Conservation (phyloP, 2,113 vertebrate species). For the Lichenostomus cassidix region DNA sequence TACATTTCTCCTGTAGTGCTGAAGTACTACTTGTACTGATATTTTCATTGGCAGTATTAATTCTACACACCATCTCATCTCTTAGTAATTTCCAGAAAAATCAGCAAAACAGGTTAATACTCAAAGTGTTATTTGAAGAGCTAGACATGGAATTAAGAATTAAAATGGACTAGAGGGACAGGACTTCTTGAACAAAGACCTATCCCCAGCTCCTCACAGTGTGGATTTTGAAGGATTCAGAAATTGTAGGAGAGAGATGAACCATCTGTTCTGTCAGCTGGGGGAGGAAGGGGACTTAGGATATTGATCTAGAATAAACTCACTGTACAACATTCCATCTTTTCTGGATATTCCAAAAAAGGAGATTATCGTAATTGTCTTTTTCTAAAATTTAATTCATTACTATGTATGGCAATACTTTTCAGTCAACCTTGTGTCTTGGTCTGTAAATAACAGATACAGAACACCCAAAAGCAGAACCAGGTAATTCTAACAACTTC, state of each 20-base stretch:
- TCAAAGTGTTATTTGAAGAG: neutral
- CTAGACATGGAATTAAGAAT: neutral
- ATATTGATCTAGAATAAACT: conserved; percentile 13
- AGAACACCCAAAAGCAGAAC: neutral
- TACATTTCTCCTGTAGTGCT: neutral
- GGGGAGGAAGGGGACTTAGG: neutral
- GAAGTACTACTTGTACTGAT: neutral
- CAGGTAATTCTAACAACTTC: neutral
- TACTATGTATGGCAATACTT: neutral
- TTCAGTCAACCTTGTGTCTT: neutral
- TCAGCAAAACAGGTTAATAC: neutral
- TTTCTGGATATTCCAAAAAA: neutral
- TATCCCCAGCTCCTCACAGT: neutral
- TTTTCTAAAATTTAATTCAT: neutral
- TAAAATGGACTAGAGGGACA: neutral
- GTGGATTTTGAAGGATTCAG: neutral
- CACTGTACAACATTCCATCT: neutral
- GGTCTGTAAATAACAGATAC: neutral
- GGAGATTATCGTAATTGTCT: neutral
- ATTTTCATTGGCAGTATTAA: neutral
- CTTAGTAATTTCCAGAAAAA: neutral
- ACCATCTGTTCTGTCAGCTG: conserved; percentile 38
- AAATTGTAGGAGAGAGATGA: neutral
- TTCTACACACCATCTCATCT: neutral
- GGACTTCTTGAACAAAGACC: neutral